phyloP scores from a whole-genome alignment of 1,140 invertebrate species.

The Zaprionus camerounensis region DNA sequence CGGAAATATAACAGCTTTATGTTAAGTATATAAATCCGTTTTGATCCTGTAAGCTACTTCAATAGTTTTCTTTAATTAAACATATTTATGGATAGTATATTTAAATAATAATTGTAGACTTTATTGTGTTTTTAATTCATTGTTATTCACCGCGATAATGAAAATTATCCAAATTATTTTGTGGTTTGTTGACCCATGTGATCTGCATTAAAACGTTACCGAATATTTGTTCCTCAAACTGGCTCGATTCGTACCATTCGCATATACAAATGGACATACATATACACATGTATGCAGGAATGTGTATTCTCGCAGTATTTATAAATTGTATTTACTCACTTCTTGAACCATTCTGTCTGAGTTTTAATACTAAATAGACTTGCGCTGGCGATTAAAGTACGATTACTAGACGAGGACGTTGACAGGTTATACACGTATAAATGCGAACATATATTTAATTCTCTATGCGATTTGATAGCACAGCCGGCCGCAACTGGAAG shows the following conservation, averaged over 20 bases:
- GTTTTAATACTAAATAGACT: conserved; percentile 54
- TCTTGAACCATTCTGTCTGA: conserved; percentile 56
- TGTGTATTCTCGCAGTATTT: conserved; percentile 9
- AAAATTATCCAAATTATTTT: background rate
- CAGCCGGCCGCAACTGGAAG: conserved; percentile 64
- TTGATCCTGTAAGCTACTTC: background rate
- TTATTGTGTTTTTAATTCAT: background rate
- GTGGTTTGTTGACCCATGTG: background rate
- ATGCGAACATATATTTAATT: background rate
- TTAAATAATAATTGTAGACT: too few relatives aligned
- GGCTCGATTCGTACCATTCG: background rate
- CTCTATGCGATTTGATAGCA: conserved; percentile 44
- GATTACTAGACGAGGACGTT: conserved; percentile 34
- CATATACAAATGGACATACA: background rate
- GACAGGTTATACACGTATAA: conserved; percentile 27
- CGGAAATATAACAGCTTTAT: background rate
- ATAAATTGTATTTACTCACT: conserved; percentile 49
- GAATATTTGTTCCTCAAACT: conserved; percentile 1
- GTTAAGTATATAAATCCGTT: background rate
- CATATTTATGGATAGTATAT: background rate
- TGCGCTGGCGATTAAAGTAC: conserved; percentile 12
- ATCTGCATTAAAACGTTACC: background rate
- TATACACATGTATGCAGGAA: background rate
- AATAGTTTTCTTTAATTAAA: background rate
- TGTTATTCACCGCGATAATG: background rate